Evolutionary conservation across 2,113 vertebrate species (phyloP).

Genomic region (Callopanchax toddi): DNA sequence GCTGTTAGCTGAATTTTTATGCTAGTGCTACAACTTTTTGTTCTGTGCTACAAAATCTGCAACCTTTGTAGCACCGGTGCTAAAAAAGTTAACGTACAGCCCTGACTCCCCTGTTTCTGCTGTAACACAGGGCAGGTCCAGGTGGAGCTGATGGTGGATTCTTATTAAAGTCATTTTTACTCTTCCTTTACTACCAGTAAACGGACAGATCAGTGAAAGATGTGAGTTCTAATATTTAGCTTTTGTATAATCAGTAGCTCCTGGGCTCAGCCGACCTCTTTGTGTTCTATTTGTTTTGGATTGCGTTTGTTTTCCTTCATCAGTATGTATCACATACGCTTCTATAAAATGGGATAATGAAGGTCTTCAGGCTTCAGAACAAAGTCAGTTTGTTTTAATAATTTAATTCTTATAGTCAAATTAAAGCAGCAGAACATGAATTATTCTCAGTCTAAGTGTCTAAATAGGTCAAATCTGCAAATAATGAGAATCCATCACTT

Average conservation of each 20-base stretch:
- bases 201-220: background rate
- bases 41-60: too few species aligned
- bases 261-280: background rate
- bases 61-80: too few species aligned
- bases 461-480: background rate
- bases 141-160: too few species aligned
- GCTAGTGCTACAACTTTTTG: too few species aligned
- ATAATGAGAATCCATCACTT: background rate
- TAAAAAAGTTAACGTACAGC: too few species aligned
- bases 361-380: conserved; percentile 6
- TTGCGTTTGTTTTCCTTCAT: background rate
- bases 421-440: background rate
- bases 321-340: background rate
- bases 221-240: background rate
- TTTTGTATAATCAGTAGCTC: conserved; percentile 4
- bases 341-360: conserved; percentile 4
- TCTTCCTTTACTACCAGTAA: background rate
- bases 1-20: too few species aligned
- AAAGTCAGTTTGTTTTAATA: background rate
- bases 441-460: background rate
- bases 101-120: too few species aligned
- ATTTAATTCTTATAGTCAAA: background rate
- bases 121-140: too few species aligned
- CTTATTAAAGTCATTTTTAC: too few species aligned
- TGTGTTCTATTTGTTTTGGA: background rate